A percentile compares a stretch with the other conserved stretches of the same genome.
phyloP scores from a whole-genome alignment of 92 coral and sea anemone species.

The Porites evermanni region DNA sequence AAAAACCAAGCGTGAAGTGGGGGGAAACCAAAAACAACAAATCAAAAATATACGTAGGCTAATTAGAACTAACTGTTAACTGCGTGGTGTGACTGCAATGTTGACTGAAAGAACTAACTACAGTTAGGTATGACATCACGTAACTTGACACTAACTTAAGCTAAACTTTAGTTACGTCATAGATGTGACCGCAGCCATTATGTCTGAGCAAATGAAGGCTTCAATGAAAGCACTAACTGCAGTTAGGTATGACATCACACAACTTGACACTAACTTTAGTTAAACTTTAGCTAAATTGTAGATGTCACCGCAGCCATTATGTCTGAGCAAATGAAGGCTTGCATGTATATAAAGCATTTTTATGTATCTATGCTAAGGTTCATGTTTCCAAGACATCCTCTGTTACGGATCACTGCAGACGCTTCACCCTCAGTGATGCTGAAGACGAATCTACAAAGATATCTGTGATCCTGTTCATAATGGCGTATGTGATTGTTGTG shows the following conservation, averaged over 20 bases:
- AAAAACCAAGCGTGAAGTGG: no score
- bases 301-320: not conserved
- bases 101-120: no score
- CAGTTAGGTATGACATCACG: no score
- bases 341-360: not conserved
- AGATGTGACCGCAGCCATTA: no score
- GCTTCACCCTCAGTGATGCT: constrained; percentile 5
- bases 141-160: no score
- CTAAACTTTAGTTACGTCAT: no score
- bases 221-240: no score
- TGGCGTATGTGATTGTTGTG: not conserved
- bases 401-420: constrained; percentile 4
- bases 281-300: not conserved
- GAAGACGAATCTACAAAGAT: not conserved
- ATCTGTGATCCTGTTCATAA: not conserved
- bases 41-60: not conserved
- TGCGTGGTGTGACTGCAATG: no score
- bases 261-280: not conserved
- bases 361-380: not conserved
- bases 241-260: no score
- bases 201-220: no score
- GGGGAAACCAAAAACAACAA: no score
- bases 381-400: not conserved
- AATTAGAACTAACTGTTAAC: not conserved
- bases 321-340: no score